Evolutionary conservation across 2,113 vertebrate genomes (phyloP), one percentile per base, ranked within the genome.

Genomic region (Physeter macrocephalus): DNA sequence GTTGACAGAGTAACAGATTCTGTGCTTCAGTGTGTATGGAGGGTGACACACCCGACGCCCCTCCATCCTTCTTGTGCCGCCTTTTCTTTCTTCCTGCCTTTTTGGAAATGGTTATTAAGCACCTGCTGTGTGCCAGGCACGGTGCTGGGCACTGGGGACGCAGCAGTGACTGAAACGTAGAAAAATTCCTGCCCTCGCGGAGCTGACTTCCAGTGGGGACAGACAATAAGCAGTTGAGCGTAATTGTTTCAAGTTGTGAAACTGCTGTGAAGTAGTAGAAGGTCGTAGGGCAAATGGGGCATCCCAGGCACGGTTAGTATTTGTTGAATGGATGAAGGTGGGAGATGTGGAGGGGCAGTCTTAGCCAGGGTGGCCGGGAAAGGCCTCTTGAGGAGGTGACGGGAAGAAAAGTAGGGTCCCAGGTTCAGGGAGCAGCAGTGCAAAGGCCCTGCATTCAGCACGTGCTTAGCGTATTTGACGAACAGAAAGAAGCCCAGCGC

Each of bases 1-100:
- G 1, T 20, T 64, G 41, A 25, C 15, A 71, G 31, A 1, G 62
- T 10, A 3, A 4, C 46, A 4, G n/a, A 2, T 39, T 54, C 43
- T 21, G 11, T 29, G 71, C 64, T 57, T 43, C 4, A 0, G 27
- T 20, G 8, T 29, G 1, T 11, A 1, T 0, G 8, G 8, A 31
- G 59, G 18, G 31, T 2, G 14, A 34, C 43, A 0, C 1, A 36
- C 66, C 11, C 27, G 80, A 61, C 20, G 18, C 17, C 54, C 20
- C 61, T 27, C 43, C 4, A 0, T 10, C 71, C n/a, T 64, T 80
- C 46, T 25, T 8, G 57, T 2, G 0, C 27, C 36, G 27, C n/a
- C 6, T 34, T 23, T 52, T n/a, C 62, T 34, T 77, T 10, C 75
- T 87, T 43, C 41, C 1, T 36, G 29, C 43, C 61, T 34, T 41